Evolutionary conservation across 1,140 invertebrate genomes (phyloP).

Genomic region (Leptonema lineaticorne): DNA sequence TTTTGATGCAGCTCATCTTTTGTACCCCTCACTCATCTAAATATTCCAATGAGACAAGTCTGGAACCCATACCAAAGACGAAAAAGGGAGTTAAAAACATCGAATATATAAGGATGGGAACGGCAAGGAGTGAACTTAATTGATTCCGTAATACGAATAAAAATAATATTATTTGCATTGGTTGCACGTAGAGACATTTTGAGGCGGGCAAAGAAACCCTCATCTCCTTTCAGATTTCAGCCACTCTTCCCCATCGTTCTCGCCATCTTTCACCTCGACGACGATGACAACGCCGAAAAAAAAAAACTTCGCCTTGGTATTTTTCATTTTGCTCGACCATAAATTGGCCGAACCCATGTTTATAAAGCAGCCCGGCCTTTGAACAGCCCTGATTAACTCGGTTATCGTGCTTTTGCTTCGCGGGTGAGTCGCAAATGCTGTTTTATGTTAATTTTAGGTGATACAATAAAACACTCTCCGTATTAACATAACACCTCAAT

Average conservation of each 20-base stretch:
- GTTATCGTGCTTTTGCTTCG: background rate
- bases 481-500: no score
- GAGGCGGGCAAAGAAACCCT: conserved; percentile 5
- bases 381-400: conserved; percentile 1
- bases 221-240: no score
- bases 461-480: no score
- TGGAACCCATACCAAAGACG: background rate
- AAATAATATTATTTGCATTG: conserved; percentile 41
- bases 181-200: conserved; percentile 32
- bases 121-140: no score
- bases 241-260: background rate
- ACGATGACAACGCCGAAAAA: background rate
- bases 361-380: conserved; percentile 3
- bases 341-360: conserved; percentile 9
- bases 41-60: conserved; percentile 38
- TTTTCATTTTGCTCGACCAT: conserved; percentile 8
- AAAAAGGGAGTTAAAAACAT: background rate
- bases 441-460: background rate
- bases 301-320: background rate
- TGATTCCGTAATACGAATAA: conserved; percentile 39
- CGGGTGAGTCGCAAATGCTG: conserved; percentile 11
- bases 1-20: background rate
- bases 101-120: background rate
- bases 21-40: conserved; percentile 1
- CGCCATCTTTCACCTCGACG: background rate